Base-by-base conservation (phyloP, 1,140 invertebrate genomes). In the Mercenaria mercenaria region DNA sequence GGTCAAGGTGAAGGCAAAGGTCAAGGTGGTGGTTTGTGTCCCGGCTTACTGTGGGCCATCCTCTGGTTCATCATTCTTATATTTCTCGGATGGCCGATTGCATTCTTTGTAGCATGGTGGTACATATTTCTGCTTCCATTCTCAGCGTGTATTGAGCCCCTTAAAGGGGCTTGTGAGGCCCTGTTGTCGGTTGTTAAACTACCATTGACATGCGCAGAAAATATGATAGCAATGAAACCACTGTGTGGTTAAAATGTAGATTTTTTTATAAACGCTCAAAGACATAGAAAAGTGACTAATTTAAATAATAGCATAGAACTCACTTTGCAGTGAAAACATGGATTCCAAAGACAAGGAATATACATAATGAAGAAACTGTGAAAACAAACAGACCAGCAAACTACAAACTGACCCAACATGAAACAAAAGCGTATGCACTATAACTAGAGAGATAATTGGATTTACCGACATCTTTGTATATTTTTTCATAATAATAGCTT, bases 91-190 rank as follows among this genome's bases (percentile, higher is more conserved):
- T 47, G 95, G 95, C 94, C 95, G 41, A 86, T 96, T 13, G 95
- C 91, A 0, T 94, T 93, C 89, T 94, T 95, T 74, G 76, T 95
- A 26, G 94, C 94, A 47, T 94, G 93, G 88, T 79, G 94, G 39
- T 96, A 96, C 86, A 92, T 96, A 15, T 88, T 96, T 56, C 89
- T 96, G 2, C 85, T 95, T 20, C 95, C 95, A 56, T 96, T 96
- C 69, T 79, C 74, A 39, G 95, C 91, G n/a, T 96, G 95, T 88
- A 93, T 94, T 34, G 90, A 91, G n/a, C 91, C 93, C 6, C 64
- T 95, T 6, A 96, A 95, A 87, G 91, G 74, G 26, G 89, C 95
- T 4, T 93, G 92, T 72, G 95, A 95, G 43, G 91, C 93, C 3
- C 67, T 96, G 34, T 89, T 95, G 0, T 92, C 91, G 72, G 89